Evolutionary conservation across 2,888 invertebrate genomes (phyloP), one percentile per base, ranked within the genome.

Genomic region (Micoletzkya japonica): DNA sequence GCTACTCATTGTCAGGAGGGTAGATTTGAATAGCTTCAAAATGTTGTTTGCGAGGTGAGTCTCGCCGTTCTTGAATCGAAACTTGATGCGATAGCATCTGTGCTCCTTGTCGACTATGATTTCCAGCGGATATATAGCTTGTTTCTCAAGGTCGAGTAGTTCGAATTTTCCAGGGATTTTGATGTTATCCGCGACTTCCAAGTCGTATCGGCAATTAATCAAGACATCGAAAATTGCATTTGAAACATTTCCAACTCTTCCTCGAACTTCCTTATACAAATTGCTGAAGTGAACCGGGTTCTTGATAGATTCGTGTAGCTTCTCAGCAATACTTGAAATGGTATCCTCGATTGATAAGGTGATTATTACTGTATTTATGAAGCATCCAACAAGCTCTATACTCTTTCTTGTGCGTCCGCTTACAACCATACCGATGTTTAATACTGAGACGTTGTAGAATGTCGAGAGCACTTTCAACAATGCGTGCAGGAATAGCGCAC

Each of bases 161-260:
- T 17, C 14, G 20, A 2, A 39, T 36, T 30, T 28, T 54, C 54
- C 54, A 7, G 50, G 26, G 6, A 54, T 32, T 24, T 2, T 28
- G 20, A 54, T 24, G 34, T 54, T 63, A 28, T 71, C 72, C 49
- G 71, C 74, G 49, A 58, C 73, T 54, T 79, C 79, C 70, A 82
- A 60, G 28, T 76, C 78, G 67, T 82, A 82, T 10, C 82, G 75
- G 54, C 81, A 81, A 63, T 82, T 82, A 17, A 82, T 44, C 64
- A 75, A 81, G 28, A 82, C 74, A 0, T 79, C 74, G 57, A 75
- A 78, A 7, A 77, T 61, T 4, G 28, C 20, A 34, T 30, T 36
- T 2, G 37, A 34, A n/a, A 34, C 2, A 2, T 28, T 24, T 24
- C 34, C 30, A 20, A 61, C n/a, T n/a, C 30, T 28, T 6, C 28